These are phyloP conservation scores for Physocephala rufipes DNA, from an alignment of 2,888 invertebrate genomes.

Conservation along the genomic window DNA sequence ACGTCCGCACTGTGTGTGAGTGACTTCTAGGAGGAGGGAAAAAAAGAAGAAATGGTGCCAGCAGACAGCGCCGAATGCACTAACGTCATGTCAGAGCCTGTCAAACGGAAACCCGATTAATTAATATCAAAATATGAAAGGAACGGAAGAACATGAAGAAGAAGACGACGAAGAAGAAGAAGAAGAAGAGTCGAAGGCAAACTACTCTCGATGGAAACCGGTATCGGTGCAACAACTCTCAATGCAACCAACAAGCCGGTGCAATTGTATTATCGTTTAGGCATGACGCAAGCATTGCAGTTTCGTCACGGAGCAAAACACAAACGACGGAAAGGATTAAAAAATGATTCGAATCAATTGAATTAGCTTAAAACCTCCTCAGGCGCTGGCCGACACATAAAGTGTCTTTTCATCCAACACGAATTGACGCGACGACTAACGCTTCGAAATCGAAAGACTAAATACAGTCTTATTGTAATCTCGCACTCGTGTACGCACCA, in stretches of 20 bases:
- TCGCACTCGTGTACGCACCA: background rate
- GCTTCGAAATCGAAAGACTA: background rate
- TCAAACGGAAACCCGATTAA: constrained; percentile 21
- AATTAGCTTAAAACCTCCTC: background rate
- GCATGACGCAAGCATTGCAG: no score
- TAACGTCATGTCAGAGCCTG: constrained; percentile 10
- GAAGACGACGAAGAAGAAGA: background rate
- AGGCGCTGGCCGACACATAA: background rate
- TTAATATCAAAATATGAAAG: constrained; percentile 11
- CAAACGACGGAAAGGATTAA: background rate
- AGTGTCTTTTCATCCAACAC: background rate
- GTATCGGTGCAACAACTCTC: background rate
- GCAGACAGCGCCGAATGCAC: background rate
- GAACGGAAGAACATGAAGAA: background rate
- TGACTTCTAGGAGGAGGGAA: background rate
- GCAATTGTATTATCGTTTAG: no score
- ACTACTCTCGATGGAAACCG: background rate
- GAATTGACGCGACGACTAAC: background rate
- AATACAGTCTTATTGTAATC: background rate
- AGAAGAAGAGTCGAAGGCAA: background rate
- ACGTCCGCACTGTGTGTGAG: background rate
- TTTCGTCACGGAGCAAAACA: background rate
- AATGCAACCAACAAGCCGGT: no score
- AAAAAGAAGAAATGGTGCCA: background rate
- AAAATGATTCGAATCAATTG: background rate